Percentiles rank a stretch among this genome's conserved stretches.
phyloP scores from a whole-genome alignment of 2,888 invertebrate genomes.

The Heliconius charithonia region DNA sequence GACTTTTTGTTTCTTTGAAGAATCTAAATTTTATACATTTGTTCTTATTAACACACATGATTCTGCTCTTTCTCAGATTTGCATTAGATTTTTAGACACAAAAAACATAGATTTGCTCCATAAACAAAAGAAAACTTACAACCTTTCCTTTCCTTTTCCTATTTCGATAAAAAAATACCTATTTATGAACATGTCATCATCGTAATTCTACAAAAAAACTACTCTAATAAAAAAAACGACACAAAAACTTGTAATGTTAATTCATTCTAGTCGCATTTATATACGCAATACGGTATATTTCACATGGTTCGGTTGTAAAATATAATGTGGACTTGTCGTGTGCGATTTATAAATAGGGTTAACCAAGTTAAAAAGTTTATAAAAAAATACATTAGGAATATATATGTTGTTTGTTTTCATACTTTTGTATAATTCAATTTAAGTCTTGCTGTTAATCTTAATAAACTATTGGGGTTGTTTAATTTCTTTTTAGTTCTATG shows the following conservation, averaged over 20 bases:
- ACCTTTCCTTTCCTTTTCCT: neutral
- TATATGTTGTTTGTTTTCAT: no score
- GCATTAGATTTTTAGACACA: no score
- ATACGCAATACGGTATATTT: conserved; percentile 43
- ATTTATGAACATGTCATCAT: conserved; percentile 18
- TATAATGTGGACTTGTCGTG: conserved; percentile 42
- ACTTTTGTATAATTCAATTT: no score
- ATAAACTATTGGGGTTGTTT: no score
- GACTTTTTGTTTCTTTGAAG: no score
- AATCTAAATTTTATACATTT: no score
- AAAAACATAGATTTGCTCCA: no score
- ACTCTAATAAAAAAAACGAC: conserved; percentile 5
- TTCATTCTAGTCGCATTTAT: conserved; percentile 39
- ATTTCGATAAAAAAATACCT: neutral
- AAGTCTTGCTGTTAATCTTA: no score
- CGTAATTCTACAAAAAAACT: neutral
- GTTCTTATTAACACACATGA: no score
- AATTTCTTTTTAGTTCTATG: no score
- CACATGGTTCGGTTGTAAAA: conserved; percentile 43
- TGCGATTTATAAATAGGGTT: conserved; percentile 31
- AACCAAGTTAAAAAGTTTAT: neutral
- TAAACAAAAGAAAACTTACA: neutral
- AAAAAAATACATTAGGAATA: no score
- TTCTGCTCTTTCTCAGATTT: no score
- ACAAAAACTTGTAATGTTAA: conserved; percentile 32